Base-by-base conservation (phyloP, 2,113 vertebrate genomes). In the Marmota monax region DNA sequence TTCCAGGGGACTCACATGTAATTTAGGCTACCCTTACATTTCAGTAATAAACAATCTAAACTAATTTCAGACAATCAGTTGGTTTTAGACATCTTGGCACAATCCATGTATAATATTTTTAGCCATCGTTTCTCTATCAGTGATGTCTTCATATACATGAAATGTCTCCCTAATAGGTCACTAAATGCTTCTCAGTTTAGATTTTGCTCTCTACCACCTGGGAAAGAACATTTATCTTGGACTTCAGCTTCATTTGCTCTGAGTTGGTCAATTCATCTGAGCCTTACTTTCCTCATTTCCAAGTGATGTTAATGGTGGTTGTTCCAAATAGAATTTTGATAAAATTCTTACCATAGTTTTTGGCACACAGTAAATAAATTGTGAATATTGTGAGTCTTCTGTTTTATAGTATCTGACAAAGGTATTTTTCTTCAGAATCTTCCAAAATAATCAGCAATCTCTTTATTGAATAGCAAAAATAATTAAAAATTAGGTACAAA, bases 381-480 rank as follows among this genome's bases (percentile, higher is more conserved):
- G n/a, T 83, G 39, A 90, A 91, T 89, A 79, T 51, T 58, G 29
- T 51, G 63, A 61, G 25, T 79, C 39, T 94, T 87, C 76, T 56
- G 34, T 78, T 84, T 70, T 32, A 39, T n/a, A 77, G 34, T 63
- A 94, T 76, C 27, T 45, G 20, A 95, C 17, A 70, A 88, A 90
- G 63, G 45, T 29, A 37, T 5, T 56, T 78, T 84, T 78, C 63
- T 84, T 29, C 84, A 27, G 42, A 92, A 74, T 80, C 58, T 51
- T 67, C n/a, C 73, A 37, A 92, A 63, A n/a, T 72, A 78, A 76
- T 78, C 5, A 85, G 69, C 39, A 65, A 88, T 92, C 32, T 82
- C 4, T 88, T 96, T 51, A 63, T 76, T 92, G 48, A 56, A 87
- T 77, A 34, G 83, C 29, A 90, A 88, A 65, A 79, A 53, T n/a